Evolutionary conservation across 1,140 invertebrate species (phyloP).

Genomic region (Ceratosolen solmsi): DNA sequence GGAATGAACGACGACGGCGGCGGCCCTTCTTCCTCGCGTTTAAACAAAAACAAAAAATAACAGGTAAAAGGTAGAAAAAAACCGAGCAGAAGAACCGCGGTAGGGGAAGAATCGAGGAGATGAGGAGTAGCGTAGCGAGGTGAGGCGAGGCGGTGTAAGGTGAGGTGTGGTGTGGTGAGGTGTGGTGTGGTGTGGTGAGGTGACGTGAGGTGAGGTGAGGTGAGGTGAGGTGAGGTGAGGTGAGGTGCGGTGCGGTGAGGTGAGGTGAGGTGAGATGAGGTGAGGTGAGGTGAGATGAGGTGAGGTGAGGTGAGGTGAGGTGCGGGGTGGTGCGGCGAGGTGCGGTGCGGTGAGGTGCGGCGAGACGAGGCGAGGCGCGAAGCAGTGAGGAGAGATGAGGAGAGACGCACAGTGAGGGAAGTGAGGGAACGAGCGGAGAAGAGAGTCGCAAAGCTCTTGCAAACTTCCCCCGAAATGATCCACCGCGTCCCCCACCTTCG

Average conservation of each 20-base stretch:
- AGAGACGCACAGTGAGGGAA: neutral
- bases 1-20: neutral
- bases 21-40: neutral
- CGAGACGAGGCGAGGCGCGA: neutral
- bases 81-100: neutral
- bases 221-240: too few species aligned
- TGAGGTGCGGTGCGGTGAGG: too few species aligned
- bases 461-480: conserved; percentile 54
- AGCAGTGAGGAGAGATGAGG: too few species aligned
- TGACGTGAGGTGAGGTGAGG: too few species aligned
- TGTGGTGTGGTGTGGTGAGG: too few species aligned
- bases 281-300: too few species aligned
- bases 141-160: too few species aligned
- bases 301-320: too few species aligned
- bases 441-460: conserved; percentile 60
- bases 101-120: conserved; percentile 2
- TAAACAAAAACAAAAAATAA: neutral
- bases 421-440: conserved; percentile 18
- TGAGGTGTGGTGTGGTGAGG: too few species aligned
- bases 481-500: conserved; percentile 6
- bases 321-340: conserved; percentile 13
- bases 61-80: neutral
- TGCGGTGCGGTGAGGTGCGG: conserved; percentile 22
- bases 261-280: too few species aligned
- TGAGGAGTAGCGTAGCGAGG: too few species aligned